Evolutionary conservation across 2,797 vertebrate species (phyloP).

Genomic region (Pipistrellus pipistrellus): DNA sequence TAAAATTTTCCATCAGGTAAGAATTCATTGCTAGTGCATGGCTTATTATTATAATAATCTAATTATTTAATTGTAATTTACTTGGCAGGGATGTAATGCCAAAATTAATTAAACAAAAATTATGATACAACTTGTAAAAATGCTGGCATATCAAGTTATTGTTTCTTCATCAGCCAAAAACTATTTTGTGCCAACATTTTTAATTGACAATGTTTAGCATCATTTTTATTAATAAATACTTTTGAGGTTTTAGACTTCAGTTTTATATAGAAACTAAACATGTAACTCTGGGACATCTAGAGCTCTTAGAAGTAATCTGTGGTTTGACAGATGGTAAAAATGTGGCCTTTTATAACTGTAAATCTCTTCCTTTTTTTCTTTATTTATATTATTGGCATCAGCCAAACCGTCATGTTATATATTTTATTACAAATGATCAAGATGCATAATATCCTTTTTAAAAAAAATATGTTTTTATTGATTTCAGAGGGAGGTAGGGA

Average conservation of each 20-base stretch:
- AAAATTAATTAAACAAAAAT: slow-evolving; percentile 2
- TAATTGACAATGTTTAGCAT: background rate
- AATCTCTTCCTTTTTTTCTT: background rate
- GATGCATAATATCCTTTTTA: background rate
- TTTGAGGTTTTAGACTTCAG: background rate
- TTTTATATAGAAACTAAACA: background rate
- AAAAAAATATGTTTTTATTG: no score
- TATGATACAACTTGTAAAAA: background rate
- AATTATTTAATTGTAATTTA: background rate
- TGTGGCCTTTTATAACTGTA: background rate
- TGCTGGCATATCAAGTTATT: background rate
- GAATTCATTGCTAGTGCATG: background rate
- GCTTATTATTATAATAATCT: background rate
- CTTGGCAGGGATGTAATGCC: background rate
- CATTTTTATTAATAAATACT: background rate
- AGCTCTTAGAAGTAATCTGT: background rate
- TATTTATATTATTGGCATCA: background rate
- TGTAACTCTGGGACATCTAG: background rate
- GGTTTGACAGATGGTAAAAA: background rate
- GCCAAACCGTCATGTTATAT: background rate
- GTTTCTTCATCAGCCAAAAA: background rate
- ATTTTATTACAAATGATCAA: slow-evolving; percentile 23
- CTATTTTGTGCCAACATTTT: background rate
- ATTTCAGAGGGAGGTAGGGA: no score
- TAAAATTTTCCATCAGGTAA: background rate